These are phyloP conservation scores for Megaceryle torquata DNA, from an alignment of 2,113 vertebrate genomes.

Conservation along the genomic window DNA sequence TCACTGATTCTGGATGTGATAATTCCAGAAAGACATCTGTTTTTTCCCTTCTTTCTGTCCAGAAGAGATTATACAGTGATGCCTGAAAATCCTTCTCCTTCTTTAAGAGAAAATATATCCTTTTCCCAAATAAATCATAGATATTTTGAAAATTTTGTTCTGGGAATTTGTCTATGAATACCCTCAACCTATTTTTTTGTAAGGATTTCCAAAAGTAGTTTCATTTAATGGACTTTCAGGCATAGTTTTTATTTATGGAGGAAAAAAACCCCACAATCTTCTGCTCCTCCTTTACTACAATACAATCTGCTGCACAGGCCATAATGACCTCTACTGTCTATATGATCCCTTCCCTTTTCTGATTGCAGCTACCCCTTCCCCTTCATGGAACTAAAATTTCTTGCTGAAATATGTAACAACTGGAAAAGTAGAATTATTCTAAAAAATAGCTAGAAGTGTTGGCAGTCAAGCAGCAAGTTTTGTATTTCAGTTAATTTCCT, in stretches of 20 bases:
- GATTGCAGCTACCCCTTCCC: not conserved
- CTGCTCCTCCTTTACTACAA: not conserved
- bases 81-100: not conserved
- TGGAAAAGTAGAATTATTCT: not conserved
- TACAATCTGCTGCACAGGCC: not conserved
- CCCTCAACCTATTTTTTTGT: not conserved
- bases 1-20: not conserved
- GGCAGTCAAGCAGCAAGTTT: not conserved
- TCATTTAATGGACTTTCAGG: not conserved
- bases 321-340: not conserved
- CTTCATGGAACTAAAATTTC: not conserved
- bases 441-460: not conserved
- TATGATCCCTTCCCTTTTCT: not conserved
- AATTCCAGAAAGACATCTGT: not conserved
- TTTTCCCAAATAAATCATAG: not conserved
- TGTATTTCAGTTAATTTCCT: not conserved
- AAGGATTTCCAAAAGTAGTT: not conserved
- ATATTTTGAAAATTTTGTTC: not conserved
- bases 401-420: not conserved
- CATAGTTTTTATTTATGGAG: not conserved
- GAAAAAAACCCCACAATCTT: not conserved
- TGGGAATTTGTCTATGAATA: not conserved
- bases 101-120: not conserved
- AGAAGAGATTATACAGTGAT: not conserved
- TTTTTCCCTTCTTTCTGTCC: not conserved